A percentile compares a stretch with the other conserved stretches of the same genome.
These are phyloP conservation scores for Poecilus cupreus DNA, from an alignment of 2,888 invertebrate species.

Conservation along the genomic window DNA sequence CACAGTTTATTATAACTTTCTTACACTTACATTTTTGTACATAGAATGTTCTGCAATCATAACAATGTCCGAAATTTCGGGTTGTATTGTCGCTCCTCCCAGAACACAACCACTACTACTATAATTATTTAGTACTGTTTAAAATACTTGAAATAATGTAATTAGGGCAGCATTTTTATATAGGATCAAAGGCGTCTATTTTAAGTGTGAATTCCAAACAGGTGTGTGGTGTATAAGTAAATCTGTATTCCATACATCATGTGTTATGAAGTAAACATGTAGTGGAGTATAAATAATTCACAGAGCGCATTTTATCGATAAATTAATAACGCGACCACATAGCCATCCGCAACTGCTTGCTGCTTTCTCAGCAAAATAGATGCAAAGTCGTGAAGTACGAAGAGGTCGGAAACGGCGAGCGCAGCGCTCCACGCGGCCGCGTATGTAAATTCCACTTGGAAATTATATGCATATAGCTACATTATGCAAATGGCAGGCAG, in stretches of 20 bases:
- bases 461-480: conserved; percentile 46
- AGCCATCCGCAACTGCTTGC: neutral
- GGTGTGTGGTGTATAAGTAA: neutral
- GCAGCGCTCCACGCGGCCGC: neutral
- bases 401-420: conserved; percentile 13
- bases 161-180: too few species aligned
- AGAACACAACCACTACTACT: too few species aligned
- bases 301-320: neutral
- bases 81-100: too few species aligned
- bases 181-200: too few species aligned
- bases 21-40: too few species aligned
- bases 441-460: conserved; percentile 27
- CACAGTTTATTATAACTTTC: too few species aligned
- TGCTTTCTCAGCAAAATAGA: neutral
- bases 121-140: too few species aligned
- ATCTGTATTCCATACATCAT: neutral
- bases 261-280: neutral
- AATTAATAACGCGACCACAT: neutral
- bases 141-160: too few species aligned
- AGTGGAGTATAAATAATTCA: neutral
- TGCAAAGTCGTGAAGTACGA: neutral
- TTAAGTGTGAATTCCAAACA: too few species aligned
- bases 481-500: conserved; percentile 28
- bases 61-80: too few species aligned
- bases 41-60: too few species aligned